Base-by-base conservation (phyloP, 2,113 vertebrate species). In the Chaetops frenatus region DNA sequence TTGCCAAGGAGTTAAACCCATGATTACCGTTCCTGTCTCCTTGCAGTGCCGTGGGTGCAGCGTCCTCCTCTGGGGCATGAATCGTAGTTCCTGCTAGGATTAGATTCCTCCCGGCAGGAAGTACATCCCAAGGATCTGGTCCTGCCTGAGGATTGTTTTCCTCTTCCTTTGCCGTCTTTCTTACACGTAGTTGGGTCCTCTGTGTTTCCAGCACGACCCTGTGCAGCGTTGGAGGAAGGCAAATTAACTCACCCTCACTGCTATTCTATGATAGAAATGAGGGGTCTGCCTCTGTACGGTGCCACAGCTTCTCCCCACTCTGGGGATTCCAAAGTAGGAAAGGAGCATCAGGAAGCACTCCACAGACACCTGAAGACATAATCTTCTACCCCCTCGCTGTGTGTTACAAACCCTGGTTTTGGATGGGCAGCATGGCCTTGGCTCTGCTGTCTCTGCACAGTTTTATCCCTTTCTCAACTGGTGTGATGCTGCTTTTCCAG, bases 1-100 rank as follows among this genome's bases (percentile, higher is more conserved):
- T 71, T 88, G 92, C 94, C 92, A 88, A 53, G 90, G 89, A 94
- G 36, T 86, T 86, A 92, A 95, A 72, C 38, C 85, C 69, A 5
- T 57, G 82, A 95, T 96, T 93, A 94, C 48, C 2, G 2, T n/a
- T 65, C 85, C 67, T 62, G 76, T 86, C 51, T 84, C 92, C 86
- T 80, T 31, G 71, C 71, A 47, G 81, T 0, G 17, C 85, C 11
- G 29, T 48, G 90, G 80, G 90, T 73, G 76, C 81, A 35, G 81
- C 2, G 1, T 86, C 90, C 86, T 76, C 76, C 95, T 96, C 21
- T 96, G 85, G 80, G 90, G 82, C 82, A 94, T 13, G 48, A 20
- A 86, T 93, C 31, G 1, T 36, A 74, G 73, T 33, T 96, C 86
- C 80, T 96, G 79, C 44, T 78, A 6, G 76, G 71, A 67, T 88